phyloP scores from a whole-genome alignment of 1,140 invertebrate genomes.

The Chymomyza costata region DNA sequence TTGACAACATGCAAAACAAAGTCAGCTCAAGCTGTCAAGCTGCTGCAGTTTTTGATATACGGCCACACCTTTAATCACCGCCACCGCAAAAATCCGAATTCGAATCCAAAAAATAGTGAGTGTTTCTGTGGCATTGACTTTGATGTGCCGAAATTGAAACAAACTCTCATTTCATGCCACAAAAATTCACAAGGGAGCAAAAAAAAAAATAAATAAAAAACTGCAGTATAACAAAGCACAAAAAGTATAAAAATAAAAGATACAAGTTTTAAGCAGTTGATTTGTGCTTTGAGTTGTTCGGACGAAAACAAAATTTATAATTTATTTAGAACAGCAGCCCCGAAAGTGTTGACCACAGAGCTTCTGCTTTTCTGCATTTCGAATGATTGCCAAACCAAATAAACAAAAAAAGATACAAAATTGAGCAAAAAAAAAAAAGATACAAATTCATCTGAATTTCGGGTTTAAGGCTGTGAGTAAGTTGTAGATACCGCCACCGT shows the following conservation, averaged over 20 bases:
- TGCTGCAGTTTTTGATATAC: slow-evolving; percentile 68
- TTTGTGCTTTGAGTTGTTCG: slow-evolving; percentile 63
- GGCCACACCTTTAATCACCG: slow-evolving; percentile 68
- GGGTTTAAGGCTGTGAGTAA: slow-evolving; percentile 57
- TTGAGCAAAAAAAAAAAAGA: slow-evolving; percentile 29
- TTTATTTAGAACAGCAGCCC: slow-evolving; percentile 60
- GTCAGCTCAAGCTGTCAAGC: not conserved
- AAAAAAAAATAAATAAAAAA: slow-evolving; percentile 11
- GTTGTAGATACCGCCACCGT: slow-evolving; percentile 34
- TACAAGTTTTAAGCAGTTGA: slow-evolving; percentile 71
- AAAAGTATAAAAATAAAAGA: too few relatives aligned
- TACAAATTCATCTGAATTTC: slow-evolving; percentile 64
- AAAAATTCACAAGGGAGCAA: slow-evolving; percentile 5
- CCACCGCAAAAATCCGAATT: slow-evolving; percentile 57
- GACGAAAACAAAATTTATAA: slow-evolving; percentile 62
- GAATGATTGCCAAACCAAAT: slow-evolving; percentile 27
- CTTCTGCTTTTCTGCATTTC: slow-evolving; percentile 49
- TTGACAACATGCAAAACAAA: too few relatives aligned
- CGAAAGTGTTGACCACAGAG: slow-evolving; percentile 46
- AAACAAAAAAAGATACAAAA: slow-evolving; percentile 41
- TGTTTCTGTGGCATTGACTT: slow-evolving; percentile 31
- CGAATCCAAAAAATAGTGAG: slow-evolving; percentile 11
- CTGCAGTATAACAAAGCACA: slow-evolving; percentile 26
- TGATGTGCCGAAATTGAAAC: slow-evolving; percentile 63
- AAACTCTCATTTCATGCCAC: slow-evolving; percentile 48